These are phyloP conservation scores for Drosophila dives DNA, from an alignment of 2,888 invertebrate genomes.

Conservation along the genomic window DNA sequence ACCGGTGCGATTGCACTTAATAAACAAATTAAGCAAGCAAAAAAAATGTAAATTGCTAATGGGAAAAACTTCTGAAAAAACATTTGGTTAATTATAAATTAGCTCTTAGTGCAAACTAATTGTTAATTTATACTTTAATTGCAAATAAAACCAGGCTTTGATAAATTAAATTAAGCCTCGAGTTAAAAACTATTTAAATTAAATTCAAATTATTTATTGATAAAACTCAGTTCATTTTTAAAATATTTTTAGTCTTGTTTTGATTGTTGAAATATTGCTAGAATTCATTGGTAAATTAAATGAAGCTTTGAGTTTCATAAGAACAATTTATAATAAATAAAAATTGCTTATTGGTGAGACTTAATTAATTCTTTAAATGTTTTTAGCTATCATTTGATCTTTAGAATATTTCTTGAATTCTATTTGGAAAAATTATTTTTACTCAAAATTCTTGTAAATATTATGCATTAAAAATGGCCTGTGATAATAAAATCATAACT, in stretches of 20 bases:
- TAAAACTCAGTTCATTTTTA: neutral
- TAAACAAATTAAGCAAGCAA: neutral
- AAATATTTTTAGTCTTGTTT: neutral
- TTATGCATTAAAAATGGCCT: too few species aligned
- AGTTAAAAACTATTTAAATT: neutral
- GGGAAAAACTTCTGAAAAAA: neutral
- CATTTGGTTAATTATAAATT: neutral
- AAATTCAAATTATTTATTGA: neutral
- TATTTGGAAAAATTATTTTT: neutral
- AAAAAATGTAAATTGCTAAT: constrained; percentile 1
- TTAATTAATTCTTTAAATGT: too few species aligned
- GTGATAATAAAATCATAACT: too few species aligned
- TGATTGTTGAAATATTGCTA: neutral
- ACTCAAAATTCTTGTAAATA: neutral
- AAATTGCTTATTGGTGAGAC: too few species aligned
- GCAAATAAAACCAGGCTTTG: neutral
- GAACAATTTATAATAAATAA: too few species aligned
- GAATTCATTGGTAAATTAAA: neutral
- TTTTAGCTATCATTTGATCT: too few species aligned
- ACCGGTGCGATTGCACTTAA: constrained; percentile 12
- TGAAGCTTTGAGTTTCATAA: too few species aligned
- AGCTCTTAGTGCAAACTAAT: neutral
- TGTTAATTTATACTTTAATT: neutral
- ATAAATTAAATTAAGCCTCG: neutral
- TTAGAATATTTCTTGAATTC: neutral